Evolutionary conservation across 2,113 vertebrate species (phyloP).

Genomic region (Eptesicus fuscus): DNA sequence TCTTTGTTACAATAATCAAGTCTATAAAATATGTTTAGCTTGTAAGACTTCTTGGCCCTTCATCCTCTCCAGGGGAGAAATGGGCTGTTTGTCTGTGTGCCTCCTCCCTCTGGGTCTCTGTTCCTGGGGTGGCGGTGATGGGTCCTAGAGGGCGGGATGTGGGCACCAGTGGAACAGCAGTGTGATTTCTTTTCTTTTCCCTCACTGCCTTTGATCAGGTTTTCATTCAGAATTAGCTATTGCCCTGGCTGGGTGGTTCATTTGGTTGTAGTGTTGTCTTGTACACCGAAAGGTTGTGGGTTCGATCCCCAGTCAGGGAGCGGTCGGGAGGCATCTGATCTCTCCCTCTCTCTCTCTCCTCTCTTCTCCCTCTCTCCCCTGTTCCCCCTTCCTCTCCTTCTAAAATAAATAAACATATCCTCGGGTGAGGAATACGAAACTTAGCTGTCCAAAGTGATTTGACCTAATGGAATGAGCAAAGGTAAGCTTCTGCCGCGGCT

Average conservation of each 20-base stretch:
- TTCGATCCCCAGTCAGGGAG: neutral
- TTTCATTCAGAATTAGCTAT: neutral
- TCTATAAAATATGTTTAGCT: neutral
- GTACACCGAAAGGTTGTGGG: neutral
- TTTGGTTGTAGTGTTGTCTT: neutral
- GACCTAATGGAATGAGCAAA: neutral
- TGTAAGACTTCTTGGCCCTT: neutral
- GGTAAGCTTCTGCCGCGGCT: neutral
- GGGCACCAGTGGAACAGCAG: neutral
- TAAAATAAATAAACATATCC: neutral
- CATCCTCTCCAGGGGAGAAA: neutral
- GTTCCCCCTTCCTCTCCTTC: neutral
- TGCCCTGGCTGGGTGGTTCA: neutral
- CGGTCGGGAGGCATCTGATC: neutral
- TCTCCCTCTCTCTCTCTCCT: neutral
- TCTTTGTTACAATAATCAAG: neutral
- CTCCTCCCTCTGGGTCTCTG: neutral
- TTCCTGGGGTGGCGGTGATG: neutral
- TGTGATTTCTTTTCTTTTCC: neutral
- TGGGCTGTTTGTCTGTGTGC: neutral
- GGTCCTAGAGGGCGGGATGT: neutral
- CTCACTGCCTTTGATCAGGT: neutral
- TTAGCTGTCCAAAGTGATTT: neutral
- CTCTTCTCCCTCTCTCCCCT: too few species aligned
- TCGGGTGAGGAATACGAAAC: neutral